A percentile compares a stretch with the other conserved stretches of the same genome.
Conservation (phyloP, 2,113 vertebrate species). For the Tragelaphus strepsiceros region DNA sequence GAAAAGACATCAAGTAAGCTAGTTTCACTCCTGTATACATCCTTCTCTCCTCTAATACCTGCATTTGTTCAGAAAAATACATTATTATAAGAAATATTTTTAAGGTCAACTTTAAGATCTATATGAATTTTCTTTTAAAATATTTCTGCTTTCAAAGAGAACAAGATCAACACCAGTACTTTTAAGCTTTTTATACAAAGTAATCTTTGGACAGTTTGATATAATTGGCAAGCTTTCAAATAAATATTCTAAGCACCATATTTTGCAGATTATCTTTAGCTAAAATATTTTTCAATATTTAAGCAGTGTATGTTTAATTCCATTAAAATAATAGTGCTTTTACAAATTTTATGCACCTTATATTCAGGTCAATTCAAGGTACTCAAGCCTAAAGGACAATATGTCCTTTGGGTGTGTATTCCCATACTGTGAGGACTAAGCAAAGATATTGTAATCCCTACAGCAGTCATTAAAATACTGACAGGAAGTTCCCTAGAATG, state of each 20-base stretch:
- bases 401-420: background rate
- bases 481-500: background rate
- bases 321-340: slow-evolving; percentile 17
- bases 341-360: background rate
- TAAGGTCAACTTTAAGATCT: background rate
- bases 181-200: background rate
- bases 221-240: background rate
- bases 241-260: background rate
- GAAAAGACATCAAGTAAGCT: background rate
- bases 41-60: background rate
- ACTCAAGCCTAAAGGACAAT: background rate
- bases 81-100: background rate
- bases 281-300: slow-evolving; percentile 17
- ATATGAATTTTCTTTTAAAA: background rate
- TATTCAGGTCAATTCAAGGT: background rate
- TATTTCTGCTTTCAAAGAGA: background rate
- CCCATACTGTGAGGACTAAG: background rate
- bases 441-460: background rate
- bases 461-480: background rate
- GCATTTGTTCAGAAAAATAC: background rate
- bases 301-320: background rate
- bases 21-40: background rate
- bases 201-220: background rate
- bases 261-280: slow-evolving; percentile 1
- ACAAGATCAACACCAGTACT: background rate